Base-by-base conservation (phyloP, 92 coral and sea anemone species). In the Phenganax stokvisi region DNA sequence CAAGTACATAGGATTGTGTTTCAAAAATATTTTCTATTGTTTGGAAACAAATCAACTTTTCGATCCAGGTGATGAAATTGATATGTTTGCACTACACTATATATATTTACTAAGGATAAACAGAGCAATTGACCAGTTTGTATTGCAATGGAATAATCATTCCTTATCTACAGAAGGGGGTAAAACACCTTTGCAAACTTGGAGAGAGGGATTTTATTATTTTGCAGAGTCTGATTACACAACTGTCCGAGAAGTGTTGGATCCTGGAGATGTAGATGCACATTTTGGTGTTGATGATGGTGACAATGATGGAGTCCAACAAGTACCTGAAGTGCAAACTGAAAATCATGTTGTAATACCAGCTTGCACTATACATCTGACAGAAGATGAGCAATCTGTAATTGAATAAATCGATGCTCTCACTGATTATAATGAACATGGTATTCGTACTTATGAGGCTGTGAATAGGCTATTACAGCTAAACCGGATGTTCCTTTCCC, bases 291-390 rank as follows among this genome's bases (percentile, higher is more conserved):
- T 86, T 17, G 20, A 82, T 82, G 89, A 86, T 83, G 86, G 75
- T 81, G 86, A 69, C 83, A 81, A 70, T 37, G 47, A 37, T 37
- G 47, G 47, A 37, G 47, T 37, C 47, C 47, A 37, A 8, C 84
- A 83, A 68, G 55, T 79, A 53, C 86, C 86, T 51, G 74, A 71
- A 57, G 64, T 83, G 37, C 89, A 82, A 72, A 86, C 86, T 27
- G 79, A 51, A 17, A 86, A 86, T 69, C 84, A 86, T 76, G 86
- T 86, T 57, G 89, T 82, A 66, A 51, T 86, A 69, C 89, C 89
- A 75, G 58, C 37, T 20, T 51, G 62, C 25, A 16, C 59, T 53
- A 75, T 82, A 75, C 75, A 86, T 57, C 63, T 86, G 55, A 52
- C 83, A 52, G 74, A 80, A 55, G 55, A 47, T 61, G 83, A 80